Percentiles rank a stretch among this genome's conserved stretches.
These are phyloP conservation scores for Amniataba percoides DNA, from an alignment of 2,797 vertebrate genomes.

Conservation along the genomic window DNA sequence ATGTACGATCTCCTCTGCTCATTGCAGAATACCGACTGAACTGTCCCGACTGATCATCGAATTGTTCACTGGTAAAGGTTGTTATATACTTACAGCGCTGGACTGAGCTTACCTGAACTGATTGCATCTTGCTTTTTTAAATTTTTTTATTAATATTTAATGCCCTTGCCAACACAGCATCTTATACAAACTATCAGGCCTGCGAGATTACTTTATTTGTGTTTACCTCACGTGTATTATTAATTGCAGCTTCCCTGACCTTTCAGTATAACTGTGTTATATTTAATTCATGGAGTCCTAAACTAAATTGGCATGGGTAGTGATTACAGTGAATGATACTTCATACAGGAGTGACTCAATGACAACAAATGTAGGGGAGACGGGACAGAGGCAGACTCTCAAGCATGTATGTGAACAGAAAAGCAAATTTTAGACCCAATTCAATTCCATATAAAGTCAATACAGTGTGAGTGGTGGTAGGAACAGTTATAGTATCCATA, in stretches of 20 bases:
- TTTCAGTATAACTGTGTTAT: slow-evolving; percentile 10
- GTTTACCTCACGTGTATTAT: slow-evolving; percentile 35
- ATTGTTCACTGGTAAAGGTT: background rate
- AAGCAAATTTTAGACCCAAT: background rate
- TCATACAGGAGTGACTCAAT: background rate
- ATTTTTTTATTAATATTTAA: slow-evolving; percentile 65
- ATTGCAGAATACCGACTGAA: background rate
- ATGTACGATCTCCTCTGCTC: background rate
- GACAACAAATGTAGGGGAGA: background rate
- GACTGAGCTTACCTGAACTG: slow-evolving; percentile 16
- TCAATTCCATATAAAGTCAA: slow-evolving; percentile 2
- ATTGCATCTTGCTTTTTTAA: slow-evolving; percentile 41
- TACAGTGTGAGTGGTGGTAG: background rate
- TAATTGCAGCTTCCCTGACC: slow-evolving; percentile 1
- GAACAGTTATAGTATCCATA: background rate
- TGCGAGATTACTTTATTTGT: slow-evolving; percentile 30
- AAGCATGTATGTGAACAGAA: background rate
- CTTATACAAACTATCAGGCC: slow-evolving; percentile 10
- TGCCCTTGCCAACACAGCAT: slow-evolving; percentile 25
- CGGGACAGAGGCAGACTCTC: background rate
- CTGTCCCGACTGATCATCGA: background rate
- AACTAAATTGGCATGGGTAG: slow-evolving; percentile 1
- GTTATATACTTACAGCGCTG: slow-evolving; percentile 13
- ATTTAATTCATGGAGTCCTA: slow-evolving; percentile 35
- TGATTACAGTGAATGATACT: slow-evolving; percentile 10